Evolutionary conservation across 2,888 invertebrate species (phyloP), one percentile per base, ranked within the genome.

Genomic region (Tetranychus piercei): DNA sequence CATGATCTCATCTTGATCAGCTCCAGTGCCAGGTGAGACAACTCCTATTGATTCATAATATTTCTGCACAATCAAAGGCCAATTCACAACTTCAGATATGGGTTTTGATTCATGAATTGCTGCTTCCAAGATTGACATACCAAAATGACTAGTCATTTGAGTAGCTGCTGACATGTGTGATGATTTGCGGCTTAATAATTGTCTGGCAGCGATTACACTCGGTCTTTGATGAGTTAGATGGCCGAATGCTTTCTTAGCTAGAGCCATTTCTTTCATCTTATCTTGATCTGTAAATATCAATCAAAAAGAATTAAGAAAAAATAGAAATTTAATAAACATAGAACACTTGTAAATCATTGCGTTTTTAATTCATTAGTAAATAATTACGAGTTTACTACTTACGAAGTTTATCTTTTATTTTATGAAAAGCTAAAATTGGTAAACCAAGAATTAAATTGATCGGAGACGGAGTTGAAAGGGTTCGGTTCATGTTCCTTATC

Each of bases 401-500:
- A 72, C 72, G 44, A 9, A 72, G 15, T 45, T 44, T 23, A 11
- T 74, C 70, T 5, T 66, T 23, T 15, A 77, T 66, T 71, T 76
- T 77, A 9, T 74, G 34, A 15, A 44, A 73, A 18, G 73, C 23
- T 64, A 76, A 71, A 22, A 75, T 74, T 20, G 76, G 76, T 11
- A 77, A 34, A n/a, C 77, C 77, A 18, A 76, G 45, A 80, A 99
- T 88, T 78, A 99, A 87, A 84, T 99, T 99, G 79, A 99, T 88
- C 1, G 99, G 99, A 18, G 97, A 91, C 0, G 99, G 97, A 0
- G 99, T 96, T 0, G 96, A 94, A 75, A 91, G 94, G 8, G 96
- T 95, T 81, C 87, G 88, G 85, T 96, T 97, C 96, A 99, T 99
- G 82, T 95, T 95, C 79, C 97, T 87, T 82, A 99, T 95, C 81